These are phyloP conservation scores for Agonum fuliginosum DNA, from an alignment of 2,888 invertebrate species.

Conservation along the genomic window DNA sequence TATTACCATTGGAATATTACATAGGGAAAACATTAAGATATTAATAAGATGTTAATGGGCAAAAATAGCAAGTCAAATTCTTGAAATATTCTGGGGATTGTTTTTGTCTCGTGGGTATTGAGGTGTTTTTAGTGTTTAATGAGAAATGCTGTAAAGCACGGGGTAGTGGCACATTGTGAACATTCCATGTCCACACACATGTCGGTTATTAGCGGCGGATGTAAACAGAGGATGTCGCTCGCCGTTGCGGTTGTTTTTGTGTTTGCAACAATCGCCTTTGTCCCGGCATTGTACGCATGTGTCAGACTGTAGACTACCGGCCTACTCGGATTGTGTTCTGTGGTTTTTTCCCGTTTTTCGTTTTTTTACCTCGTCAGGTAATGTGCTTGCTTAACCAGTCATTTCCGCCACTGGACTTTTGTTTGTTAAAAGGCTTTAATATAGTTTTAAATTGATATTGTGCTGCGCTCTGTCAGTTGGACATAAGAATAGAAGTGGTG, in stretches of 20 bases:
- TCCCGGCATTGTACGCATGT: slow-evolving; percentile 39
- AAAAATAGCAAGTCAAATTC: too few relatives aligned
- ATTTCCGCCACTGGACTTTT: slow-evolving; percentile 33
- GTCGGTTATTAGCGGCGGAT: slow-evolving; percentile 46
- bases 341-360: slow-evolving; percentile 44
- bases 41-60: too few relatives aligned
- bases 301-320: slow-evolving; percentile 21
- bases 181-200: too few relatives aligned
- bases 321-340: slow-evolving; percentile 37
- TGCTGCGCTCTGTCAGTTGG: background rate
- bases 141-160: too few relatives aligned
- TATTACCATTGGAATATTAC: too few relatives aligned
- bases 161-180: too few relatives aligned
- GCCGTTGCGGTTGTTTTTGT: slow-evolving; percentile 39
- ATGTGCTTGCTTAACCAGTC: slow-evolving; percentile 46
- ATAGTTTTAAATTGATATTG: slow-evolving; percentile 36
- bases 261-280: slow-evolving; percentile 44
- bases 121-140: too few relatives aligned
- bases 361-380: slow-evolving; percentile 45
- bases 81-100: too few relatives aligned
- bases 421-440: slow-evolving; percentile 40
- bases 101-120: too few relatives aligned
- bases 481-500: too few relatives aligned
- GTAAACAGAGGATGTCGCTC: slow-evolving; percentile 50
- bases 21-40: too few relatives aligned